A percentile compares a stretch with the other conserved stretches of the same genome.
phyloP scores from a whole-genome alignment of 2,797 vertebrate species.

The Sciurus carolinensis region DNA sequence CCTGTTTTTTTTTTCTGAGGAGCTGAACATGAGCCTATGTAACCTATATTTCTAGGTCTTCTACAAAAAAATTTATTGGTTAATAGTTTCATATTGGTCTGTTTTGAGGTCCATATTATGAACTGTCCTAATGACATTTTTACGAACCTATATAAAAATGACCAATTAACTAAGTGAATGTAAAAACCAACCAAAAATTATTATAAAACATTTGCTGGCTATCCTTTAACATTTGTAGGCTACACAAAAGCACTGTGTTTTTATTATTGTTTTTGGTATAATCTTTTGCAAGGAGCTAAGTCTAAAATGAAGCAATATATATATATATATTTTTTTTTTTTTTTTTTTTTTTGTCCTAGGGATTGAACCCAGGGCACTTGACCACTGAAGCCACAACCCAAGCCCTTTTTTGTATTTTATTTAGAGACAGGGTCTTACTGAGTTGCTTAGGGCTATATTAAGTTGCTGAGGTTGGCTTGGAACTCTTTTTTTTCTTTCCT shows the following conservation, averaged over 20 bases:
- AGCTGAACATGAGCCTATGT: not conserved
- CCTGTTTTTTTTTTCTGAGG: not conserved
- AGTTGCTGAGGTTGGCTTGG: too few species aligned
- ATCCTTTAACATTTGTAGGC: not conserved
- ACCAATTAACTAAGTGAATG: not conserved
- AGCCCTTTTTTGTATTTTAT: too few species aligned
- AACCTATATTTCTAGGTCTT: not conserved
- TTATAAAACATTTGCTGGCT: not conserved
- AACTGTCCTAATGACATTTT: not conserved
- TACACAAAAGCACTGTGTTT: not conserved
- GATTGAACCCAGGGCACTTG: too few species aligned
- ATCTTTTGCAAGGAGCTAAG: constrained; percentile 4
- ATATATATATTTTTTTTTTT: too few species aligned
- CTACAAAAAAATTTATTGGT: not conserved
- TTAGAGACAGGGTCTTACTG: too few species aligned
- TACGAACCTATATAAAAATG: not conserved
- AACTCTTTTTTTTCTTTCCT: too few species aligned
- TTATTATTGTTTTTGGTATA: not conserved
- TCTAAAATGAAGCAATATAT: constrained; percentile 5
- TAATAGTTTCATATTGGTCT: constrained; percentile 8
- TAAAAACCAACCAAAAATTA: not conserved
- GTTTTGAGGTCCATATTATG: not conserved
- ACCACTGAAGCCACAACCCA: too few species aligned
- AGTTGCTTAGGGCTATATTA: too few species aligned
- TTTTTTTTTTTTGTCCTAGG: not conserved